A percentile compares a stretch with the other conserved stretches of the same genome.
Conservation (phyloP, 2,797 vertebrate species). For the Orestias chungarensis region DNA sequence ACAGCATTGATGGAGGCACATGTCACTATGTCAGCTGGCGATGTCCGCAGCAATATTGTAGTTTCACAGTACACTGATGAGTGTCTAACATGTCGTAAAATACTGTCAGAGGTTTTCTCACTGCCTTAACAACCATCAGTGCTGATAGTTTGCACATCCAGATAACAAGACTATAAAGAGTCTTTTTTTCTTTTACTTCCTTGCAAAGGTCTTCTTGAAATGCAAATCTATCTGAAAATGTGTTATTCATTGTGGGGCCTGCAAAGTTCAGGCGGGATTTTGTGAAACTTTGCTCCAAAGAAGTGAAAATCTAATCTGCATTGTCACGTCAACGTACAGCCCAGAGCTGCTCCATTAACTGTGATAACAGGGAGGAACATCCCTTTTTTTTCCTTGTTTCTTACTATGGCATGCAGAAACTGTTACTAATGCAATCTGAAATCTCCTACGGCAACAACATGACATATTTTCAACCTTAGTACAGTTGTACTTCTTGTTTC, state of each 20-base stretch:
- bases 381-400: constrained; percentile 52
- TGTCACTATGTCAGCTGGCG: constrained; percentile 41
- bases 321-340: constrained; percentile 65
- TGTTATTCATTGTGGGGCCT: constrained; percentile 33
- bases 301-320: constrained; percentile 60
- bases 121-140: constrained; percentile 14
- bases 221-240: constrained; percentile 41
- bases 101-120: constrained; percentile 34
- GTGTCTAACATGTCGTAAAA: constrained; percentile 34
- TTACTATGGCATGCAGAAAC: constrained; percentile 49
- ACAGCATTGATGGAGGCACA: constrained; percentile 36
- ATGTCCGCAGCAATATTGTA: constrained; percentile 29
- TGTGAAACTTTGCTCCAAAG: constrained; percentile 50
- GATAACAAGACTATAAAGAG: constrained; percentile 34
- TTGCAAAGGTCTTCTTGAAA: constrained; percentile 29
- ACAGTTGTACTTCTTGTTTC: constrained; percentile 41
- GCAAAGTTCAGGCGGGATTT: constrained; percentile 58
- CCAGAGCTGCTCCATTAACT: constrained; percentile 67
- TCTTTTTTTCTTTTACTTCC: background rate
- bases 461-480: constrained; percentile 57
- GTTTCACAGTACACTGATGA: constrained; percentile 43
- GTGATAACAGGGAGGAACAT: constrained; percentile 64
- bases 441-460: constrained; percentile 58
- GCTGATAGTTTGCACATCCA: constrained; percentile 23
- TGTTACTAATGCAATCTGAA: constrained; percentile 58